Evolutionary conservation across 2,888 invertebrate species (phyloP).

Genomic region (Tubiluchus corallicola): DNA sequence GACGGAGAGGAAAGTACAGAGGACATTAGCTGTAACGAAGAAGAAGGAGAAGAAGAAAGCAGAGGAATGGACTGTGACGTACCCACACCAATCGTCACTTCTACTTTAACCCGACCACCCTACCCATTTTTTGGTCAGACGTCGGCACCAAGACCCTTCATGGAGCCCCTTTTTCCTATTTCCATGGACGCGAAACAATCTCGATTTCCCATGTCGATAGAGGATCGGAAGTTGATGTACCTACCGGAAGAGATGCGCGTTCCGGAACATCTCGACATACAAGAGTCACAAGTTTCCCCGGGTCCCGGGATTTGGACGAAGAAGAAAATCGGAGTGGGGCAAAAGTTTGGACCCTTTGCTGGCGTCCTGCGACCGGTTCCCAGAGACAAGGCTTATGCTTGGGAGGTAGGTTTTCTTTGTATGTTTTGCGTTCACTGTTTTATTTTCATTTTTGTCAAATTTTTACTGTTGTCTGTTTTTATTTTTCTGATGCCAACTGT

Average conservation of each 20-base stretch:
- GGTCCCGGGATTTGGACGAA: not conserved
- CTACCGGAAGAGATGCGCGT: not conserved
- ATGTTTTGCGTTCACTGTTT: no score
- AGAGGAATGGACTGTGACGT: no score
- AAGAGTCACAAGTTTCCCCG: not conserved
- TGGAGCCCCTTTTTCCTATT: not conserved
- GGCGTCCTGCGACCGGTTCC: not conserved
- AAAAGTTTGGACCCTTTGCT: not conserved
- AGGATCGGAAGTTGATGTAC: not conserved
- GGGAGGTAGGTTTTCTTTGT: conserved; percentile 1
- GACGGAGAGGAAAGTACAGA: no score
- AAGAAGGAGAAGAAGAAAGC: no score
- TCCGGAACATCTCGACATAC: not conserved
- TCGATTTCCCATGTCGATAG: not conserved
- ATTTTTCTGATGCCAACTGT: no score
- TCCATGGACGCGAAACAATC: not conserved
- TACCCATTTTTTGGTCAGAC: no score
- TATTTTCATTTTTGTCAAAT: no score
- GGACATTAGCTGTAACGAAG: no score
- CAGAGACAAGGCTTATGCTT: not conserved
- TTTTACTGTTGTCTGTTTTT: no score
- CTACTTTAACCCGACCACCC: no score
- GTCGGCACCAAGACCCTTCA: no score
- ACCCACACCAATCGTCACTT: no score
- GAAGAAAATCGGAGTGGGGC: not conserved